Evolutionary conservation across 2,113 vertebrate species (phyloP), one percentile per base, ranked within the genome.

Genomic region (Sceloporus undulatus): DNA sequence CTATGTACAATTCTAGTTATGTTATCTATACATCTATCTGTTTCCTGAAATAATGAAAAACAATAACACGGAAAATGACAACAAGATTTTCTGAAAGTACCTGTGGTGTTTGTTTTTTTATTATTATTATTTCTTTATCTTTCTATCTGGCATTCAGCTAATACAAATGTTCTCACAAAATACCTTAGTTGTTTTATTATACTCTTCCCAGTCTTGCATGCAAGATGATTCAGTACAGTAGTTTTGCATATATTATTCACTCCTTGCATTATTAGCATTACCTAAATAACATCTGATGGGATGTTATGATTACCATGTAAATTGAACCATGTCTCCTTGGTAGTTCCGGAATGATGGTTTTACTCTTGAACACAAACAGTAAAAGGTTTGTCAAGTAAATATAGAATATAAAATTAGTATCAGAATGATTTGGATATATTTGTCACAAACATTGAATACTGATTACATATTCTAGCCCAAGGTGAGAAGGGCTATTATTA

Each of bases 251-350:
- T 25, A 42, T 74, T 85, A 59, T 14, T 73, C 29, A 2, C 56
- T 88, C 1, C 19, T 84, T 89, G 5, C 78, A 62, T 38, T 90
- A 38, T 27, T 86, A 91, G 34, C 27, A 84, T 4, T 87, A 77
- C 11, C 83, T 3, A 78, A 88, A 87, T 77, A 68, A 11, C 25
- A 85, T 81, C 73, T 42, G 85, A 79, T 81, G 42, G 52, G 0
- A 0, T 66, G 66, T 25, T 54, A 82, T 87, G 79, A 54, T 87
- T 75, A 74, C n/a, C 19, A 4, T 90, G 85, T 29, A 86, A 74
- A 54, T 48, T 82, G 52, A 3, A 5, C 38, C 18, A 62, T 78
- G 88, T 18, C 38, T 88, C 4, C 59, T 82, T 81, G 34, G 74
- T 66, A 27, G 25, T 74, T 87, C 14, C 1, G 21, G 40, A 84